phyloP scores from a whole-genome alignment of 2,113 vertebrate genomes.

The Amazona vittata region DNA sequence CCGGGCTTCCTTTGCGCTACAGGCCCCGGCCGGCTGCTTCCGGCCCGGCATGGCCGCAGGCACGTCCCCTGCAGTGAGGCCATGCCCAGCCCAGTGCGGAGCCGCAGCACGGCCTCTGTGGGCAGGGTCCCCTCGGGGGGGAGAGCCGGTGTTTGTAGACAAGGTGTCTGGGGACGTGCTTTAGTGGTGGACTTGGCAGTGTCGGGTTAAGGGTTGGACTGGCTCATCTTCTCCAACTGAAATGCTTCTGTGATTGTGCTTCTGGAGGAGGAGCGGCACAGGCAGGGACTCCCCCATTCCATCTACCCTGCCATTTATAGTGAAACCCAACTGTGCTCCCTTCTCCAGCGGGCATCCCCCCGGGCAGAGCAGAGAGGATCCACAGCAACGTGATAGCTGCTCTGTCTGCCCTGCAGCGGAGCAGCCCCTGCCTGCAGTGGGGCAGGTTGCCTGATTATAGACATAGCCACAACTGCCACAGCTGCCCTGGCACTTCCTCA shows the following conservation, averaged over 20 bases:
- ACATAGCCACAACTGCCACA: neutral
- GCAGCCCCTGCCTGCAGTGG: neutral
- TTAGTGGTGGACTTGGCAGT: neutral
- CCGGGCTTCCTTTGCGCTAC: too few species aligned
- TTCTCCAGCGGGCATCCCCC: too few species aligned
- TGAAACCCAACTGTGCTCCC: too few species aligned
- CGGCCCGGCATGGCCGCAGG: neutral
- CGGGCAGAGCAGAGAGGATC: neutral
- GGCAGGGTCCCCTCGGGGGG: neutral
- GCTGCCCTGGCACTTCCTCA: fast-evolving
- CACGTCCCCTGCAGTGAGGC: neutral
- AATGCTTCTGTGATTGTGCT: neutral
- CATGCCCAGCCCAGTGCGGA: too few species aligned
- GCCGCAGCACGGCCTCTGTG: neutral
- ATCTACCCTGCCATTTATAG: neutral
- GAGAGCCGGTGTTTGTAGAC: neutral
- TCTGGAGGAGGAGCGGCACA: neutral
- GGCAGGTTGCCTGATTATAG: too few species aligned
- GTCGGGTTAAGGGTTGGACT: too few species aligned
- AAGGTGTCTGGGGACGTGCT: neutral
- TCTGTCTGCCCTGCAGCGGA: too few species aligned
- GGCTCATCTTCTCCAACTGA: neutral
- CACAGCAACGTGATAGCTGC: neutral
- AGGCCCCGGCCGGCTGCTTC: neutral
- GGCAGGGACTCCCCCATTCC: neutral